Evolutionary conservation across 2,797 vertebrate genomes (phyloP), one percentile per base, ranked within the genome.

Genomic region (Hafferia zeledoni): DNA sequence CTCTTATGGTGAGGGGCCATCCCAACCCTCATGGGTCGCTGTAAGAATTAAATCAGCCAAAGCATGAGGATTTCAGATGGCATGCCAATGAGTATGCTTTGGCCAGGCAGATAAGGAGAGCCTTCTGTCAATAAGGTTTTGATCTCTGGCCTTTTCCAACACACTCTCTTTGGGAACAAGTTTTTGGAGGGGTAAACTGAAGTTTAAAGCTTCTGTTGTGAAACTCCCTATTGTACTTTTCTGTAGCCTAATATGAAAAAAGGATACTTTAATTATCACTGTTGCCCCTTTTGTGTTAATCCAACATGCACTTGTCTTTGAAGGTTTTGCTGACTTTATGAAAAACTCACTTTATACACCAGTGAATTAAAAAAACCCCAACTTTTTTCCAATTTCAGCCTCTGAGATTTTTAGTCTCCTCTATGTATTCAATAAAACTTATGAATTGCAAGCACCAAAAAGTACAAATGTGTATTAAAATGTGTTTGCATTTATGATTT

Each of bases 11-110:
- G 4, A 82, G n/a, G 19, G 39, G 27, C 28, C n/a, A 43, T 43
- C 23, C 19, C n/a, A 53, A 59, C 4, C 41, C 22, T 76, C 17
- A 33, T 23, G 31, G 30, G 19, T 30, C 0, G 0, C 37, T 17
- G 25, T 39, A 33, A 75, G 57, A 71, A 71, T 80, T 49, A 50
- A 71, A 91, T 71, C 78, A 57, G 79, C 33, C 47, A 17, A 41
- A 55, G 43, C 8, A 63, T 1, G 13, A 91, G n/a, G 33, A 65
- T 57, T 64, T 70, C 35, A 77, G 87, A 46, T 39, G 78, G 31
- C 28, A n/a, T 2, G 3, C 13, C 2, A 5, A 55, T 5, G 17
- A 90, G 41, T 6, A 0, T 47, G 33, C 47, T 17, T 37, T 79
- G 47, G 14, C n/a, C 19, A 13, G n/a, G 76, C 23, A 82, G 89